A percentile compares a stretch with the other conserved stretches of the same genome.
phyloP scores from a whole-genome alignment of 2,113 vertebrate species.

The Gobiocypris rarus region DNA sequence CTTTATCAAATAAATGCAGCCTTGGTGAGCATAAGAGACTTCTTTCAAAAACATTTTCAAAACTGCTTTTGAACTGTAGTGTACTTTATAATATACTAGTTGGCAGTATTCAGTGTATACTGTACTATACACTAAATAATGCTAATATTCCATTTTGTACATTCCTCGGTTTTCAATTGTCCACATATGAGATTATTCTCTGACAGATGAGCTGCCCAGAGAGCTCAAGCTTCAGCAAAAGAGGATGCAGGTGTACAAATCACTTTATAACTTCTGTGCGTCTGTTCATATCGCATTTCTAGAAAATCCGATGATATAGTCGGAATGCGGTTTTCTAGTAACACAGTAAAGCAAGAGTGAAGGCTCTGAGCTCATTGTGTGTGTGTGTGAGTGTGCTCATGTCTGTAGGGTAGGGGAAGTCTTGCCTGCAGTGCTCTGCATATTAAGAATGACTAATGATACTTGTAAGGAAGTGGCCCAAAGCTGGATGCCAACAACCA shows the following conservation, averaged over 20 bases:
- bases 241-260: constrained; percentile 21
- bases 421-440: constrained; percentile 37
- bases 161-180: not conserved
- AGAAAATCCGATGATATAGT: constrained; percentile 28
- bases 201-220: not conserved
- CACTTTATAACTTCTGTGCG: not conserved
- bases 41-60: not conserved
- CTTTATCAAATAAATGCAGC: not conserved
- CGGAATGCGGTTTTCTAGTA: not conserved
- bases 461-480: constrained; percentile 54
- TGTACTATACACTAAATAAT: too few species aligned
- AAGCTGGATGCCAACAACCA: constrained; percentile 55
- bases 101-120: too few species aligned
- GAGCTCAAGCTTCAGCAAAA: constrained; percentile 9
- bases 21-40: not conserved
- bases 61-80: too few species aligned
- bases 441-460: constrained; percentile 60
- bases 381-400: constrained; percentile 45
- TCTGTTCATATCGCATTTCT: not conserved
- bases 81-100: too few species aligned
- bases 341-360: not conserved
- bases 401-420: constrained; percentile 60
- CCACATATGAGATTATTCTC: not conserved
- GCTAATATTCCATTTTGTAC: not conserved
- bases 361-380: not conserved